Evolutionary conservation across 2,888 invertebrate species (phyloP).

Genomic region (Automeris io): DNA sequence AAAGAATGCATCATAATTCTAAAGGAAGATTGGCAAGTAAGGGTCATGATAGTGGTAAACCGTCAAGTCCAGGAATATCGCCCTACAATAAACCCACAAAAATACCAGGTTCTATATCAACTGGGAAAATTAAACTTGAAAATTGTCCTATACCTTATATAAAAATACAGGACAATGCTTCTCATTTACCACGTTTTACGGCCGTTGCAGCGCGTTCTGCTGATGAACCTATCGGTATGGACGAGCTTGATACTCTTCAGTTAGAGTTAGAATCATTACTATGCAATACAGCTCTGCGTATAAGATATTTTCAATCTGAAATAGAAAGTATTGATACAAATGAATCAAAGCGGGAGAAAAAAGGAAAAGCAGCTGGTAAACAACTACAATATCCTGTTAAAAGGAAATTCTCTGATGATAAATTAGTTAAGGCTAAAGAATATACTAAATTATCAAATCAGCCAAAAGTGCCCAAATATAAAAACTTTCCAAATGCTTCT

Average conservation of each 20-base stretch:
- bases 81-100: conserved; percentile 69
- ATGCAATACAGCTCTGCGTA: conserved; percentile 87
- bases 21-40: conserved; percentile 70
- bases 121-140: conserved; percentile 63
- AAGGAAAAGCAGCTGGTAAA: conserved; percentile 72
- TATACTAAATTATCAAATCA: conserved; percentile 70
- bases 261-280: conserved; percentile 91
- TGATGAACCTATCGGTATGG: conserved; percentile 89
- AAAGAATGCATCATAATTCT: conserved; percentile 71
- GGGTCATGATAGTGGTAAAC: conserved; percentile 68
- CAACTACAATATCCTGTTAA: conserved; percentile 75
- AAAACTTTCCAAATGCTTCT: conserved; percentile 64
- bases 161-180: conserved; percentile 81
- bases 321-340: conserved; percentile 81
- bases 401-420: conserved; percentile 75
- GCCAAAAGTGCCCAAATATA: conserved; percentile 78
- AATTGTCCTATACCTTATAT: conserved; percentile 79
- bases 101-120: conserved; percentile 55
- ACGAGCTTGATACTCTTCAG: conserved; percentile 92
- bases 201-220: conserved; percentile 80
- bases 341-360: conserved; percentile 71
- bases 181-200: conserved; percentile 81
- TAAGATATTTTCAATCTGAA: conserved; percentile 86
- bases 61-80: conserved; percentile 68
- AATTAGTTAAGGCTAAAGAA: conserved; percentile 76